A percentile compares a stretch with the other conserved stretches of the same genome.
Evolutionary conservation across 2,113 vertebrate genomes (phyloP).

Genomic region (Budorcas taxicolor): DNA sequence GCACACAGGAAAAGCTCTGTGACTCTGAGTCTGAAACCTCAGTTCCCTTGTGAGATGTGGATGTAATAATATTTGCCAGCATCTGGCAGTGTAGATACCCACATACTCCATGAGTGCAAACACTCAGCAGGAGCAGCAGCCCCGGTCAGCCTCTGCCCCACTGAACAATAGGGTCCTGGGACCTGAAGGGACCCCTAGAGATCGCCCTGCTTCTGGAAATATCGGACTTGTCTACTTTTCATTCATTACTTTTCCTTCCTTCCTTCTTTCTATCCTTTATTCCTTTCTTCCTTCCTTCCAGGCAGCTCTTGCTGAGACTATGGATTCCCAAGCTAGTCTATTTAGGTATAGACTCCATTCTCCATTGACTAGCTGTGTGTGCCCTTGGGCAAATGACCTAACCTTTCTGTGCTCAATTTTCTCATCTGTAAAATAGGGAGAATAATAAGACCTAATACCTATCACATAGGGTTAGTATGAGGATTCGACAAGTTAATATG

Average conservation of each 20-base stretch:
- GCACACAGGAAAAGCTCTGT: background rate
- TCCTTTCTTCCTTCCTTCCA: background rate
- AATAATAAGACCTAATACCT: background rate
- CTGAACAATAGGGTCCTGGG: background rate
- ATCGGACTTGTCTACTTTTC: background rate
- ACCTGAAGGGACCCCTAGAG: background rate
- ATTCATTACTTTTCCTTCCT: background rate
- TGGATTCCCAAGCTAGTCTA: background rate
- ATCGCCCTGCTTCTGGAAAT: background rate
- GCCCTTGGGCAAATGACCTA: background rate
- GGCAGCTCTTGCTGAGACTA: background rate
- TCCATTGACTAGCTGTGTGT: background rate
- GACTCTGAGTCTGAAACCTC: background rate
- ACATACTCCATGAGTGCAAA: background rate
- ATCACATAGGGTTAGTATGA: background rate
- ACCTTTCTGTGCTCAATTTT: background rate
- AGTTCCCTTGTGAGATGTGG: background rate
- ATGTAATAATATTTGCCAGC: background rate
- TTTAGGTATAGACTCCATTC: background rate
- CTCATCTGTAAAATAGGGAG: background rate
- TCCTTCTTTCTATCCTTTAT: too few relatives aligned
- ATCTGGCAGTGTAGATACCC: background rate
- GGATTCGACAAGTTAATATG: background rate
- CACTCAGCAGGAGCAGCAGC: accelerated
- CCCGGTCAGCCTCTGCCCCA: background rate